A percentile compares a stretch with the other conserved stretches of the same genome.
Evolutionary conservation across 1,140 invertebrate species (phyloP).

Genomic region (Neotoxoptera formosana): DNA sequence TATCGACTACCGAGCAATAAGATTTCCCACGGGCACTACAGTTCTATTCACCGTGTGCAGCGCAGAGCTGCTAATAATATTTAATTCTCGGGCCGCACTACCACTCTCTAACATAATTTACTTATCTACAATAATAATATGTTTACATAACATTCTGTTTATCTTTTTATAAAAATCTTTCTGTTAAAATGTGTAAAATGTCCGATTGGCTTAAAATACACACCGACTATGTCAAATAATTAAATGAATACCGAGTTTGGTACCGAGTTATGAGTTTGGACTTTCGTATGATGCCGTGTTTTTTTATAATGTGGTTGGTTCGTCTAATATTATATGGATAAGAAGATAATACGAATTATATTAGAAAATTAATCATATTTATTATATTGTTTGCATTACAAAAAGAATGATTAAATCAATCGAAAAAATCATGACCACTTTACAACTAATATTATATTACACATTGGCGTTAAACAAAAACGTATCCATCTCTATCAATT

Average conservation of each 20-base stretch:
- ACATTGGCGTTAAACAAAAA: background rate
- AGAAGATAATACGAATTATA: too few relatives aligned
- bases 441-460: constrained; percentile 2
- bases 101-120: too few relatives aligned
- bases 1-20: too few relatives aligned
- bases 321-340: background rate
- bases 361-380: constrained; percentile 10
- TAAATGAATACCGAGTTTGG: background rate
- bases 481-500: background rate
- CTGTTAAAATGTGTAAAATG: too few relatives aligned
- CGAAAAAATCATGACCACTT: background rate
- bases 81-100: too few relatives aligned
- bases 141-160: too few relatives aligned
- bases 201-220: too few relatives aligned
- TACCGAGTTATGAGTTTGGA: background rate
- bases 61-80: too few relatives aligned
- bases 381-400: background rate
- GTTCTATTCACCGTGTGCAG: too few relatives aligned
- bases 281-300: background rate
- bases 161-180: too few relatives aligned
- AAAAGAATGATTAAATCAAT: constrained; percentile 1
- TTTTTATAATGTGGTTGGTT: background rate
- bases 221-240: background rate
- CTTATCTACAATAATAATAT: too few relatives aligned
- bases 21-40: too few relatives aligned